These are phyloP conservation scores for Heteromyza rotundicornis DNA, from an alignment of 2,888 invertebrate genomes.

Conservation along the genomic window DNA sequence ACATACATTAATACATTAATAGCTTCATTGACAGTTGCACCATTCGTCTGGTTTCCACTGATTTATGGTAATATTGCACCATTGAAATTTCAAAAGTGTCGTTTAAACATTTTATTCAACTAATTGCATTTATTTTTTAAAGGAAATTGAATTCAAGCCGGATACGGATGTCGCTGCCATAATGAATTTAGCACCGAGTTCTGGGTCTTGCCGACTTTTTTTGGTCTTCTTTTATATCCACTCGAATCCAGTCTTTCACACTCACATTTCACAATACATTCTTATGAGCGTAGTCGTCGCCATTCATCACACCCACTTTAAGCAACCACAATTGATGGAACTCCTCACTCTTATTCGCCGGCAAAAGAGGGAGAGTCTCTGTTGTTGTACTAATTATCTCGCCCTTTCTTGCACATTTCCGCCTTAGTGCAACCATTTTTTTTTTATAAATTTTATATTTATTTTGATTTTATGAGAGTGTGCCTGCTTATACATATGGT, in stretches of 20 bases:
- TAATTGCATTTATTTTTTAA: slow-evolving; percentile 17
- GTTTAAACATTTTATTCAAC: not conserved
- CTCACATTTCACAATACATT: not conserved
- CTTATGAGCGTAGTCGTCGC: not conserved
- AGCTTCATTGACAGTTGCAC: slow-evolving; percentile 11
- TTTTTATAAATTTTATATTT: slow-evolving; percentile 33
- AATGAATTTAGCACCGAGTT: not conserved
- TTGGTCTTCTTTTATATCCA: not conserved
- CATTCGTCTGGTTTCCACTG: not conserved
- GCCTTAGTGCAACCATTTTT: slow-evolving; percentile 54
- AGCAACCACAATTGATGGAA: not conserved
- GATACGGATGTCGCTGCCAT: slow-evolving; percentile 30
- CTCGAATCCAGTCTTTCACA: not conserved
- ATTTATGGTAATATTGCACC: slow-evolving; percentile 2
- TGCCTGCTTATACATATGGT: slow-evolving; percentile 2
- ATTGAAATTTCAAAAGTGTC: not conserved
- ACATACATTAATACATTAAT: not conserved
- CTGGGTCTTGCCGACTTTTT: not conserved
- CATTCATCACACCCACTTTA: slow-evolving; percentile 2
- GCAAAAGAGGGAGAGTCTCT: not conserved
- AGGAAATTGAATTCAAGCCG: slow-evolving; percentile 36
- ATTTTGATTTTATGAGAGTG: too few relatives aligned
- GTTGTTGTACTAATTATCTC: slow-evolving; percentile 30
- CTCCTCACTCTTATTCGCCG: not conserved
- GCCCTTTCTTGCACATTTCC: slow-evolving; percentile 51